These are phyloP conservation scores for Myzus persicae DNA, from an alignment of 1,140 invertebrate genomes.

Conservation along the genomic window DNA sequence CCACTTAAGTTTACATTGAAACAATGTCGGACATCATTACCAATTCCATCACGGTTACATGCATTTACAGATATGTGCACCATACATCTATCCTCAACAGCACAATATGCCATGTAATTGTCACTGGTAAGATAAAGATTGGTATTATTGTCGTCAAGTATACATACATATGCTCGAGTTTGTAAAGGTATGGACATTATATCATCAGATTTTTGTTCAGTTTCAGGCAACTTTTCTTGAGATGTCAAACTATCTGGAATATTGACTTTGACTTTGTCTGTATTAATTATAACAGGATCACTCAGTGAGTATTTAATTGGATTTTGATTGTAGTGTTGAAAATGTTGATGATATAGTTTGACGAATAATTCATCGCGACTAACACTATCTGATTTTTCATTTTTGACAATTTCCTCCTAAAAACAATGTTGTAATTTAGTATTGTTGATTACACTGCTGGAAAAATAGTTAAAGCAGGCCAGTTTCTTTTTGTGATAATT, in stretches of 20 bases:
- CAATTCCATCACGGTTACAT: neutral
- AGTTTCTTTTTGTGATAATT: too few relatives aligned
- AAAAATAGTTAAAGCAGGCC: too few relatives aligned
- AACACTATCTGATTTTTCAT: neutral
- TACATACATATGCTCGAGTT: neutral
- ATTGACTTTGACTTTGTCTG: neutral
- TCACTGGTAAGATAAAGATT: slow-evolving; percentile 46
- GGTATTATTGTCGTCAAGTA: slow-evolving; percentile 14
- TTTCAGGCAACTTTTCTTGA: neutral
- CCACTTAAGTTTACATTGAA: slow-evolving; percentile 32
- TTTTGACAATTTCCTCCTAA: neutral
- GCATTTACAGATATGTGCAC: slow-evolving; percentile 29
- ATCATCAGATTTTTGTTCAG: neutral
- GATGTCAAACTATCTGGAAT: neutral
- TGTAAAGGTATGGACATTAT: slow-evolving; percentile 17
- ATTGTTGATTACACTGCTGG: neutral
- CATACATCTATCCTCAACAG: slow-evolving; percentile 54
- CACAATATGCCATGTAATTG: slow-evolving; percentile 42
- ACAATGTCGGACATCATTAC: slow-evolving; percentile 27
- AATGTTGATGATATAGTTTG: slow-evolving; percentile 29
- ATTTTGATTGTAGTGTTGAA: slow-evolving; percentile 49
- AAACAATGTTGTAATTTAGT: neutral
- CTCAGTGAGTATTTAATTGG: slow-evolving; percentile 41
- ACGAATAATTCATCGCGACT: slow-evolving; percentile 8
- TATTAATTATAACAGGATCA: neutral